Percentiles rank a stretch among this genome's conserved stretches.
phyloP scores from a whole-genome alignment of 1,140 invertebrate species.

The Drosophila pachea region DNA sequence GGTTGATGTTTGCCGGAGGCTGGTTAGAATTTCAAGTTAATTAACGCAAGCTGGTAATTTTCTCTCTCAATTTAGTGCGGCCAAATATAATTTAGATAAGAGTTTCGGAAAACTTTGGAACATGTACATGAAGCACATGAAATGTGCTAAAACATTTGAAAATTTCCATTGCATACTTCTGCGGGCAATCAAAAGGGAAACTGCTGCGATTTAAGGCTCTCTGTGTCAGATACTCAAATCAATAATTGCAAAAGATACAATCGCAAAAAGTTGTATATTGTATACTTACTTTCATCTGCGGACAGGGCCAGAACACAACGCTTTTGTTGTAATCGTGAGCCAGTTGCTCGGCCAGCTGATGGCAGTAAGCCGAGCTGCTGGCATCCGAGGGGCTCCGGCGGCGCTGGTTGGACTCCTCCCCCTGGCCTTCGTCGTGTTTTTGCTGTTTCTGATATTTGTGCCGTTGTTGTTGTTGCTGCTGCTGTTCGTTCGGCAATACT shows the following conservation, averaged over 20 bases:
- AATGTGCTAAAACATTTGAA: no score
- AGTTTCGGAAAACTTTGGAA: no score
- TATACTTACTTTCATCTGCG: constrained; percentile 75
- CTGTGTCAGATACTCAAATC: not conserved
- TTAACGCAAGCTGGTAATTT: constrained; percentile 36
- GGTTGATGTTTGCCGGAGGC: constrained; percentile 2
- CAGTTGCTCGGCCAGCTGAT: constrained; percentile 68
- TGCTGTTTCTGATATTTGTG: constrained; percentile 19
- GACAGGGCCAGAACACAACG: constrained; percentile 76
- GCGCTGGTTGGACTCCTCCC: constrained; percentile 19
- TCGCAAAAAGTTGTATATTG: not conserved
- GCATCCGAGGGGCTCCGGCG: constrained; percentile 35
- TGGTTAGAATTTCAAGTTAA: constrained; percentile 38
- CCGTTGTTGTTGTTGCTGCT: constrained; percentile 25
- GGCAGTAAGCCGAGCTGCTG: constrained; percentile 65
- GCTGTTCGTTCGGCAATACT: constrained; percentile 26
- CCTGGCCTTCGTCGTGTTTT: constrained; percentile 12
- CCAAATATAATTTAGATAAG: no score
- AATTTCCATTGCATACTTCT: no score
- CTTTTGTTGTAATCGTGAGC: constrained; percentile 73
- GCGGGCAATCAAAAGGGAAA: no score
- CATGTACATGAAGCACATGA: no score
- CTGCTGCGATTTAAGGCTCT: no score
- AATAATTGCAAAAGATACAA: constrained; percentile 1
- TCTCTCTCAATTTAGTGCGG: not conserved